Percentiles rank a stretch among this genome's conserved stretches.
Evolutionary conservation across 2,113 vertebrate species (phyloP).

Genomic region (Maccullochella peelii): DNA sequence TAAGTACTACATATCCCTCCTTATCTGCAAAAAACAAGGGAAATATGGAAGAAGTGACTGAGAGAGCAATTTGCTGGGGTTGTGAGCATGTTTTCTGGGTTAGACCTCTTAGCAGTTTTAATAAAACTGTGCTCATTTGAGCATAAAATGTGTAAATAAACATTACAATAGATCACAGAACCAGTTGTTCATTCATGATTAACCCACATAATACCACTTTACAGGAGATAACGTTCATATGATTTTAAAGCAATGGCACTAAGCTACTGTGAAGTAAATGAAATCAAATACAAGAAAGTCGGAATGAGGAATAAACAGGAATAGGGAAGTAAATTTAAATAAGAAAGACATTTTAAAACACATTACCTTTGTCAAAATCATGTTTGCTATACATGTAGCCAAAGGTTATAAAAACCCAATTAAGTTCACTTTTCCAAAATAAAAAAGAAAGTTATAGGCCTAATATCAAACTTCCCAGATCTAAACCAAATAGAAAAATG

Average conservation of each 20-base stretch:
- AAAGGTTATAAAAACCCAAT: background rate
- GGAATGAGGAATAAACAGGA: background rate
- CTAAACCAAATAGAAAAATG: background rate
- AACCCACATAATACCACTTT: background rate
- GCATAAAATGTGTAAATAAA: slow-evolving; percentile 17
- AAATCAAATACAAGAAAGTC: background rate
- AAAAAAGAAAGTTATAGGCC: background rate
- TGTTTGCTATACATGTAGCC: background rate
- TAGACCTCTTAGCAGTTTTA: slow-evolving; percentile 1
- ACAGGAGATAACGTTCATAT: background rate
- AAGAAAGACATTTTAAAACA: background rate
- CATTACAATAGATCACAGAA: background rate
- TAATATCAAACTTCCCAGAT: background rate
- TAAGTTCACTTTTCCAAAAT: background rate
- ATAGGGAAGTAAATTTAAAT: too few species aligned
- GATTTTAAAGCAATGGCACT: background rate
- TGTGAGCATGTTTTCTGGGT: slow-evolving; percentile 7
- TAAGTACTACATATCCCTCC: background rate
- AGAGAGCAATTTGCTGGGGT: background rate
- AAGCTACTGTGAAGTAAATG: background rate
- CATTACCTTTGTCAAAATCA: background rate
- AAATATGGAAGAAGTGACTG: background rate
- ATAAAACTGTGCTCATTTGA: background rate
- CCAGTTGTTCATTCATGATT: background rate
- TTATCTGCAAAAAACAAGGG: background rate